Percentiles rank a stretch among this genome's conserved stretches.
These are phyloP conservation scores for Muscicapa comitata DNA, from an alignment of 2,797 vertebrate genomes.

Conservation along the genomic window DNA sequence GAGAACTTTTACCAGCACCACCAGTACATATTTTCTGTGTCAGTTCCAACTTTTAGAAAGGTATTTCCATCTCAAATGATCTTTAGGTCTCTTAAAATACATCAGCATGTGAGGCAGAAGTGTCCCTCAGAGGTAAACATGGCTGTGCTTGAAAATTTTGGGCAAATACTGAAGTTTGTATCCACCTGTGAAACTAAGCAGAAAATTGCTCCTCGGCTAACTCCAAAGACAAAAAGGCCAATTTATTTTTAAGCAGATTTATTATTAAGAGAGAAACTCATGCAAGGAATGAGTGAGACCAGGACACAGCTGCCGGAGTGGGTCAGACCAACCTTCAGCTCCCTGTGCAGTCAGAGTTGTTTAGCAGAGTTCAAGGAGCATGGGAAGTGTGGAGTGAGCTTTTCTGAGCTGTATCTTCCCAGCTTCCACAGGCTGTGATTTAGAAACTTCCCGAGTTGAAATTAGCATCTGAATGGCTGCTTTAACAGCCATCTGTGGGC, in stretches of 20 bases:
- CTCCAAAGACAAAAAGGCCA: not conserved
- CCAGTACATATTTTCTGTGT: not conserved
- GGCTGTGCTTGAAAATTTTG: not conserved
- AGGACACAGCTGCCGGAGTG: not conserved
- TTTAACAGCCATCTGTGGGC: slow-evolving; percentile 16
- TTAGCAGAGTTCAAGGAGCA: not conserved
- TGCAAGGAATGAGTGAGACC: rapidly evolving
- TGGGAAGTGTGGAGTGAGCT: not conserved
- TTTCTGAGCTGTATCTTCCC: not conserved
- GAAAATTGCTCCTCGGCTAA: not conserved
- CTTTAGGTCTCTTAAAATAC: not conserved
- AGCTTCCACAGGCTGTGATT: not conserved
- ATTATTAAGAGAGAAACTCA: not conserved
- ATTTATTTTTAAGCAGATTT: not conserved
- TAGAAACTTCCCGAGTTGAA: slow-evolving; percentile 13
- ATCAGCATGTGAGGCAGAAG: not conserved
- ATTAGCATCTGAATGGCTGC: slow-evolving; percentile 32
- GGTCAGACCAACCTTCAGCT: not conserved
- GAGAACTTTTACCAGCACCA: not conserved
- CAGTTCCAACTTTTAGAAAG: not conserved
- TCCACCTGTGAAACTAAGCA: not conserved
- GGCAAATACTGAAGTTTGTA: not conserved
- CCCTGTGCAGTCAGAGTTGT: not conserved
- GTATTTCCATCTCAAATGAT: not conserved
- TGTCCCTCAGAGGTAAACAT: not conserved